phyloP scores from a whole-genome alignment of 2,888 invertebrate species.

The Tuberolachnus salignus region DNA sequence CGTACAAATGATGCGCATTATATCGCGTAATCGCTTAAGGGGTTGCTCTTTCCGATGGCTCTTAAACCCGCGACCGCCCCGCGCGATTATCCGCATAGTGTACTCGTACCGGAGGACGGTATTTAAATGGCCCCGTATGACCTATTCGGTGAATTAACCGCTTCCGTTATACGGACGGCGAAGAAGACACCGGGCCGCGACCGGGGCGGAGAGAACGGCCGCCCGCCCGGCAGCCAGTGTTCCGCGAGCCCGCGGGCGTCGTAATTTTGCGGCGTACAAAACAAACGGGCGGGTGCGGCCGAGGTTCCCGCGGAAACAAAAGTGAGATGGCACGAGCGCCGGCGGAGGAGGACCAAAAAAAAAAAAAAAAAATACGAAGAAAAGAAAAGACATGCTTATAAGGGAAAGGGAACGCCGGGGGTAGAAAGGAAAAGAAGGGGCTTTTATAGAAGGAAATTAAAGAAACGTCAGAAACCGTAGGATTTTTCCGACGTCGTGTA shows the following conservation, averaged over 20 bases:
- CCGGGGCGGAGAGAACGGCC: background rate
- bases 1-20: slow-evolving; percentile 22
- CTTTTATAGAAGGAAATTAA: slow-evolving; percentile 16
- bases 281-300: background rate
- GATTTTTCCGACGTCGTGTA: background rate
- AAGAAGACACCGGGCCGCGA: background rate
- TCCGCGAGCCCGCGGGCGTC: slow-evolving; percentile 24
- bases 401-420: too few species aligned
- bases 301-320: background rate
- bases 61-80: slow-evolving; percentile 26
- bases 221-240: background rate
- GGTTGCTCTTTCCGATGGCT: slow-evolving; percentile 39
- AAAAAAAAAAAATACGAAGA: background rate
- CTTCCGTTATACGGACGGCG: slow-evolving; percentile 2
- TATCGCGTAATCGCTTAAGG: slow-evolving; percentile 18
- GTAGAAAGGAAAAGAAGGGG: background rate
- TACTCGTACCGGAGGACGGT: slow-evolving; percentile 37
- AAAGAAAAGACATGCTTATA: background rate
- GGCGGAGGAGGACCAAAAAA: too few species aligned
- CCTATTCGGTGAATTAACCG: slow-evolving; percentile 52
- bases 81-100: slow-evolving; percentile 30
- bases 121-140: slow-evolving; percentile 52
- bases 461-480: slow-evolving; percentile 25
- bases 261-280: slow-evolving; percentile 38
- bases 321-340: too few species aligned